Conservation (phyloP, 2,113 vertebrate species). For the Hydrochoerus hydrochaeris region DNA sequence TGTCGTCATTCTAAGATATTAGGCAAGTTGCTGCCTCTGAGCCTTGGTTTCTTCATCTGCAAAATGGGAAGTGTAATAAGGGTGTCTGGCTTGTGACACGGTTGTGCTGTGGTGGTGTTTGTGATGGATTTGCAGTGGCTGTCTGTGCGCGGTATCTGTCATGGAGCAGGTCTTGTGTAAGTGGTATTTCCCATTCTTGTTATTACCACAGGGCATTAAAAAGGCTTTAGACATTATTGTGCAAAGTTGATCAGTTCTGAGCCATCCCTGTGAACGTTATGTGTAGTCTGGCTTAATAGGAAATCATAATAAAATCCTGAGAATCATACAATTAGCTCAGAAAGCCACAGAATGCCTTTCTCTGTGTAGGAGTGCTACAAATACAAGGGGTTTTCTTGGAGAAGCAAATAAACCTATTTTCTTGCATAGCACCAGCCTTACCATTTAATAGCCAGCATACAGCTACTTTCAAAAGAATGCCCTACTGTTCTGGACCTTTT, state of each 20-base stretch:
- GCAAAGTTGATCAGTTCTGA: not conserved
- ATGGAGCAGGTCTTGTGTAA: not conserved
- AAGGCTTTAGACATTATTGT: not conserved
- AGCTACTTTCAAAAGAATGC: conserved; percentile 77
- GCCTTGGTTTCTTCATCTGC: conserved; percentile 25
- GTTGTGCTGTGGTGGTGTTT: not conserved
- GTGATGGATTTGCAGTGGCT: not conserved
- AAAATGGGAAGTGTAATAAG: not conserved
- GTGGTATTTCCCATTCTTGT: not conserved
- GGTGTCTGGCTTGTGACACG: not conserved
- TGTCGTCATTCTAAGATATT: conserved; percentile 7
- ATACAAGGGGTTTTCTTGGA: conserved; percentile 42
- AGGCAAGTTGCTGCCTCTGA: not conserved
- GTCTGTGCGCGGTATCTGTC: not conserved
- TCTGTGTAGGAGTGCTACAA: not conserved
- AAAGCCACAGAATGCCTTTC: conserved; percentile 55
- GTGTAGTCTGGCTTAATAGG: not conserved
- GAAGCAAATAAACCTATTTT: conserved; percentile 61
- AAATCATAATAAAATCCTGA: conserved; percentile 34
- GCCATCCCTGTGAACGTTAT: not conserved
- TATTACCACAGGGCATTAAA: not conserved
- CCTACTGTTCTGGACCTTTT: conserved; percentile 62
- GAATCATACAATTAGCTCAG: conserved; percentile 22
- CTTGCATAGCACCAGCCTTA: conserved; percentile 59
- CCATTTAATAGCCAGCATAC: conserved; percentile 52